phyloP scores from a whole-genome alignment of 1,140 invertebrate genomes.

The Ceratina japonica region DNA sequence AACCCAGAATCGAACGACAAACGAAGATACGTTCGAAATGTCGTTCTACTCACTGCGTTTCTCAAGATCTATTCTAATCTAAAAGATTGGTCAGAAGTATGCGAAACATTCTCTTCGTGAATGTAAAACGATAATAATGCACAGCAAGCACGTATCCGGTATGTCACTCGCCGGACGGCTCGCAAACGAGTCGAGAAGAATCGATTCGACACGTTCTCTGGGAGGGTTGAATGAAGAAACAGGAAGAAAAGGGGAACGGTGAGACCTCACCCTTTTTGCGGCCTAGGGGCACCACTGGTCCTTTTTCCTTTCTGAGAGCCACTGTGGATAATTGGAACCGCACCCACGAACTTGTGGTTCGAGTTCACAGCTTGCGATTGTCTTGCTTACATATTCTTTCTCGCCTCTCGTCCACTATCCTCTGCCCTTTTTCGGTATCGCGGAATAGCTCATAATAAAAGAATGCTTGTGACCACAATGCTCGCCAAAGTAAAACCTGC shows the following conservation, averaged over 20 bases:
- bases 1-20: constrained; percentile 28
- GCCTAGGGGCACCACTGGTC: constrained; percentile 35
- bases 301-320: constrained; percentile 56
- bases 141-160: constrained; percentile 44
- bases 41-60: neutral
- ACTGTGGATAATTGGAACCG: constrained; percentile 61
- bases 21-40: neutral
- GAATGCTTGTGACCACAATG: neutral
- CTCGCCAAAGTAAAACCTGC: neutral
- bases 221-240: constrained; percentile 53
- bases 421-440: neutral
- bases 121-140: constrained; percentile 42
- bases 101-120: neutral
- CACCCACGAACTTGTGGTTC: constrained; percentile 47
- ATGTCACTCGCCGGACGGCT: constrained; percentile 53
- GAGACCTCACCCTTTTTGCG: constrained; percentile 45
- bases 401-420: constrained; percentile 1
- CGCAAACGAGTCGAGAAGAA: constrained; percentile 68
- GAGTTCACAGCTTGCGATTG: constrained; percentile 2
- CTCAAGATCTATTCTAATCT: too few species aligned
- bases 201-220: constrained; percentile 63
- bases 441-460: constrained; percentile 20
- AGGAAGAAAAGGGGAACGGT: constrained; percentile 46
- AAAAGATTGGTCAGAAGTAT: neutral
- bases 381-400: constrained; percentile 20